These are phyloP conservation scores for Andrena camellia DNA, from an alignment of 2,888 invertebrate genomes.

Conservation along the genomic window DNA sequence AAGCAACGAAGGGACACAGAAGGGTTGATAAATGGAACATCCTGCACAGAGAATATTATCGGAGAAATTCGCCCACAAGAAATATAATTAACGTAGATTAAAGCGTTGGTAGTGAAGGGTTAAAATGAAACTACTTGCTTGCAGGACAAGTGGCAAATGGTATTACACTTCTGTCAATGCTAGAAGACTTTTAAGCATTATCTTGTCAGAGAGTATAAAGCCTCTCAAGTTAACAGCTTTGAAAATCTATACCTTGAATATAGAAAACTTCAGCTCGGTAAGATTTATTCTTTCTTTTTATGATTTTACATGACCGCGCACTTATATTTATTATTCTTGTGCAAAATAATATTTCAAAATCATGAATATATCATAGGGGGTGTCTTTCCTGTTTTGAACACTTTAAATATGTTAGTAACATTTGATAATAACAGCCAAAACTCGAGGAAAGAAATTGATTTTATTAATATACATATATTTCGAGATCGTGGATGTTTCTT, in stretches of 20 bases:
- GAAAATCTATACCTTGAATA: conserved; percentile 69
- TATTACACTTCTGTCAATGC: conserved; percentile 69
- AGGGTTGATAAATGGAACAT: background rate
- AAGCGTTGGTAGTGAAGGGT: background rate
- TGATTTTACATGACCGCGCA: background rate
- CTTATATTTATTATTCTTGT: background rate
- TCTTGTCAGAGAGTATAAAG: conserved; percentile 66
- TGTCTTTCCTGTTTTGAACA: no score
- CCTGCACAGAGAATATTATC: no score
- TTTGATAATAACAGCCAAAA: no score
- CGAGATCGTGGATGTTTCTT: no score
- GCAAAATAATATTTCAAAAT: background rate
- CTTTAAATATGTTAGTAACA: no score
- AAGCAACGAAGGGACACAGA: background rate
- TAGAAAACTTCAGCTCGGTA: conserved; percentile 75
- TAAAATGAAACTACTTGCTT: background rate
- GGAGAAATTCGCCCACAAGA: background rate
- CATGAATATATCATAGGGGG: no score
- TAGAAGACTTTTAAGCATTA: conserved; percentile 68
- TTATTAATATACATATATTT: no score
- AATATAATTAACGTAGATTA: background rate
- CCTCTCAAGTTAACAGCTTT: conserved; percentile 74
- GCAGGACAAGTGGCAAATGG: conserved; percentile 65
- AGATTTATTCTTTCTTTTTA: conserved; percentile 39
- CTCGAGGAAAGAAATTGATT: no score